Conservation (phyloP, 2,888 invertebrate species). For the Eledone cirrhosa region DNA sequence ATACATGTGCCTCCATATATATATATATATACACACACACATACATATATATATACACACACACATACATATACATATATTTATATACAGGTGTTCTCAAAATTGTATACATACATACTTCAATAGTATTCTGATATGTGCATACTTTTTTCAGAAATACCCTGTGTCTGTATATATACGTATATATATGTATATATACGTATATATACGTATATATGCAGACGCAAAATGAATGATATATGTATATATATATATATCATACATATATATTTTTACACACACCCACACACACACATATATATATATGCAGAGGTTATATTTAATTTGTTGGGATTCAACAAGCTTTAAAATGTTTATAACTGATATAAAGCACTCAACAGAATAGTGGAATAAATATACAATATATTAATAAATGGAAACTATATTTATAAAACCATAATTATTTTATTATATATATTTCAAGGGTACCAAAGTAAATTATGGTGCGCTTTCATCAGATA, state of each 20-base stretch:
- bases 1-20: neutral
- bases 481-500: too few relatives aligned
- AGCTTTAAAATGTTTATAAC: too few relatives aligned
- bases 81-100: neutral
- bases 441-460: too few relatives aligned
- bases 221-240: neutral
- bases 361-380: too few relatives aligned
- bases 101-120: neutral
- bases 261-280: neutral
- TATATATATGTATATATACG: neutral
- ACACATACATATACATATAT: neutral
- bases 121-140: neutral
- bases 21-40: neutral
- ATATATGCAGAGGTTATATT: too few relatives aligned
- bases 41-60: neutral
- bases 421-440: too few relatives aligned
- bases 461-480: too few relatives aligned
- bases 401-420: too few relatives aligned
- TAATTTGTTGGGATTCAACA: too few relatives aligned
- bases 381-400: too few relatives aligned
- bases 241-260: too few relatives aligned
- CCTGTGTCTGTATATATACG: neutral
- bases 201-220: neutral
- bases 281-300: neutral
- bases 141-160: neutral